These are phyloP conservation scores for Orchesella cincta DNA, from an alignment of 1,140 invertebrate genomes.

Conservation along the genomic window DNA sequence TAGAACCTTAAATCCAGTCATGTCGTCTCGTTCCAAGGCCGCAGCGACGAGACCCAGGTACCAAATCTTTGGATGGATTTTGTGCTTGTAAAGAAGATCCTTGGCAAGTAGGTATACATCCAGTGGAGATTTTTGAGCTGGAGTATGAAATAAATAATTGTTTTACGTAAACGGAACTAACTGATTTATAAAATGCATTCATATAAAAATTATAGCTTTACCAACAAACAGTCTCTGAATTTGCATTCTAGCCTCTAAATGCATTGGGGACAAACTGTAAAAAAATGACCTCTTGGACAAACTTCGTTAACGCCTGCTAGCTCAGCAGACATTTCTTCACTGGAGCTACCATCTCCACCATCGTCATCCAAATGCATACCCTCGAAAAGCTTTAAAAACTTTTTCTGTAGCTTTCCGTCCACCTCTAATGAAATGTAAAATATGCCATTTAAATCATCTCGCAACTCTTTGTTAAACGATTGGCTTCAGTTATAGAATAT, in stretches of 20 bases:
- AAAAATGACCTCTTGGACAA: conserved; percentile 19
- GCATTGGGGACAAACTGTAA: conserved; percentile 8
- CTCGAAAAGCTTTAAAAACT: conserved; percentile 18
- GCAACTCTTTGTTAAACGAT: neutral
- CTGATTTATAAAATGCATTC: too few species aligned
- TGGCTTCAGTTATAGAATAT: too few species aligned
- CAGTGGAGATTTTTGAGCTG: conserved; percentile 11
- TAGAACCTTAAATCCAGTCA: conserved; percentile 2
- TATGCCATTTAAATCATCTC: neutral
- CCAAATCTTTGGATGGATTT: conserved; percentile 24
- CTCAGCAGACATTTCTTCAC: neutral
- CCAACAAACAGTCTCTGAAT: conserved; percentile 17
- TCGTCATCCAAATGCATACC: neutral
- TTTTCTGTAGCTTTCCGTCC: neutral
- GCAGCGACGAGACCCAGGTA: conserved; percentile 10
- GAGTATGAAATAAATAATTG: neutral
- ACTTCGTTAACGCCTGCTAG: neutral
- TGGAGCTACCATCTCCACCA: neutral
- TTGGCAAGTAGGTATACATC: neutral
- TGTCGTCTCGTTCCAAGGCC: conserved; percentile 14
- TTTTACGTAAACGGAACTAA: neutral
- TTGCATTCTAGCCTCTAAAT: conserved; percentile 14
- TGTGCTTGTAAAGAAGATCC: conserved; percentile 6
- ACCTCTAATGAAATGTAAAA: neutral
- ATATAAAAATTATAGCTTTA: neutral